Evolutionary conservation across 2,113 vertebrate genomes (phyloP), one percentile per base, ranked within the genome.

Genomic region (Pteronura brasiliensis): DNA sequence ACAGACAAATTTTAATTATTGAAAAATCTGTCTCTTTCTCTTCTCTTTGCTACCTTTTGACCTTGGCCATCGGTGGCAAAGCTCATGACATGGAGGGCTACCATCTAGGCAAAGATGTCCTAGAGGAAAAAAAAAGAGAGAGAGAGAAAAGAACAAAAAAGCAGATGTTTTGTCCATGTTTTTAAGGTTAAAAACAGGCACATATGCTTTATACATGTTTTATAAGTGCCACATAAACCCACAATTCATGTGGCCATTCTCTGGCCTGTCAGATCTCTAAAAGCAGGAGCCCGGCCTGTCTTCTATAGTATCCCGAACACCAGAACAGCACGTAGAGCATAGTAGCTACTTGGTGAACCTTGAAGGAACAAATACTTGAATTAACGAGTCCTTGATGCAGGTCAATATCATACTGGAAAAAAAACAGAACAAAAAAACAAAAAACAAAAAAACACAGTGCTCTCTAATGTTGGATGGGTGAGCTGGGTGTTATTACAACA

Each of bases 91-190:
- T 12, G 6, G 4, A 90, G 23, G 13, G 7, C 39, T 27, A 23
- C 29, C n/a, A 27, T 0, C 3, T 49, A 57, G 42, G 27, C 69
- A 31, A n/a, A 39, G 14, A 29, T 42, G 15, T 57, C 59, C 21
- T 36, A n/a, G 11, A 42, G 3, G 3, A 23, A 21, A 15, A 14
- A n/a, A 7, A 20, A 1, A 21, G 52, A 7, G 2, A 4, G 3
- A n/a, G 39, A 47, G 23, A 21, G 34, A 63, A 1, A 15, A 23
- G 3, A 25, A 31, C 27, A 34, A 34, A 93, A 72, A 72, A 39
- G 8, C n/a, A 42, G 42, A 76, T 49, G 63, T 44, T 39, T 79
- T 88, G 65, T 85, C 65, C 67, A 0, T n/a, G 29, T 23, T 15
- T 71, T 76, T 61, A 29, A 76, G 29, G 79, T 72, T 80, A n/a